Evolutionary conservation across 1,140 invertebrate species (phyloP), one percentile per base, ranked within the genome.

Genomic region (Drosophila obscura): DNA sequence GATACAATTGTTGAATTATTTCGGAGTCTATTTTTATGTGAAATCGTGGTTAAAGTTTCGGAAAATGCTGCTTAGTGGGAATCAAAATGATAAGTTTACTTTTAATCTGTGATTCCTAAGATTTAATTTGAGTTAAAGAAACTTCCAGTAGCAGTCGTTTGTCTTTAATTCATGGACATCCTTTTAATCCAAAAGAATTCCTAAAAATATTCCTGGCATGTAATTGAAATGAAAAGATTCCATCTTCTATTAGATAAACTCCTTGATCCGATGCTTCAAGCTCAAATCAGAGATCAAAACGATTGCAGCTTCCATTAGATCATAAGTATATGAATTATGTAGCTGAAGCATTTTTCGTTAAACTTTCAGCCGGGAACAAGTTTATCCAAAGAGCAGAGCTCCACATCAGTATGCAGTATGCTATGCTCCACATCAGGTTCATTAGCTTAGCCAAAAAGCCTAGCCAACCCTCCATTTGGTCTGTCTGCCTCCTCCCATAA

Each of bases 381-480:
- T 39, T 39, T 39, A 39, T 39, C 35, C 11, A 13, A 39, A 13
- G 35, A 39, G 35, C 11, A 39, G 35, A 39, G 35, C 11, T 11
- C 35, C 26, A 28, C 26, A 28, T 7, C 52, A 26, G 52, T 43
- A 44, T 57, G 6, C 26, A 7, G 6, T 31, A 8, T 31, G 31
- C 31, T 31, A 3, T 31, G 60, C 71, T 64, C 69, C 59, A 73
- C 35, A 74, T 73, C 51, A 66, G 39, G 72, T 75, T 75, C 72
- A 75, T 69, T 39, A 39, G 26, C 26, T 56, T 56, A 56, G 43
- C 41, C 39, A 57, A 26, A 19, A 22, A 28, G 28, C 44, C 43
- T 75, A 75, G 72, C 71, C 71, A 58, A 43, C 50, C 59, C 28
- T 73, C 72, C 61, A 67, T 75, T 75, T 55, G 72, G 26, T 65